phyloP scores from a whole-genome alignment of 2,113 vertebrate genomes.

The Tiliqua scincoides region DNA sequence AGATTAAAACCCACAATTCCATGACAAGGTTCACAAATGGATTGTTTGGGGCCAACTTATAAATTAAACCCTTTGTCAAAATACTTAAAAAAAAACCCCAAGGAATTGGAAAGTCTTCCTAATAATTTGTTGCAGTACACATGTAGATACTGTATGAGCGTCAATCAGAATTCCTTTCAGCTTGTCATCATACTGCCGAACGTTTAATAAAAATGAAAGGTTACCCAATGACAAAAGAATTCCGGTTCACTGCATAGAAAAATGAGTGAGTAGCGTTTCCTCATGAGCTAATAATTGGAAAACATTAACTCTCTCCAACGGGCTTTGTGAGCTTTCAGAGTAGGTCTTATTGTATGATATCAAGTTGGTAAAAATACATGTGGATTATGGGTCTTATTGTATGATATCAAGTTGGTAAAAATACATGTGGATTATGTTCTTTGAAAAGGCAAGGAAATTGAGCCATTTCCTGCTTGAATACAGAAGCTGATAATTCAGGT shows the following conservation, averaged over 20 bases:
- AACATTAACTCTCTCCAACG: constrained; percentile 71
- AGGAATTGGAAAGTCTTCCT: constrained; percentile 31
- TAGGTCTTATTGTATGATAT: constrained; percentile 51
- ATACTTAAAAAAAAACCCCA: constrained; percentile 13
- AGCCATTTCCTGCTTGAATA: constrained; percentile 64
- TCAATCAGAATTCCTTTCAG: constrained; percentile 62
- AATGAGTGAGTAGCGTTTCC: constrained; percentile 55
- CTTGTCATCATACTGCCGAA: constrained; percentile 57
- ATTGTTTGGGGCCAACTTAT: constrained; percentile 4
- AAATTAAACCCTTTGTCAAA: neutral
- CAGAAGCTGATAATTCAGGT: constrained; percentile 50
- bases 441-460: constrained; percentile 50
- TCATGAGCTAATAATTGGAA: constrained; percentile 69
- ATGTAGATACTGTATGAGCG: constrained; percentile 43
- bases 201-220: constrained; percentile 68
- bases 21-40: neutral
- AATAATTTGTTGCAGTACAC: constrained; percentile 47
- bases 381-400: constrained; percentile 45
- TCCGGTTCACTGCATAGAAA: constrained; percentile 60
- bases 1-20: neutral
- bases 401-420: constrained; percentile 60
- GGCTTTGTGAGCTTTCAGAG: constrained; percentile 68
- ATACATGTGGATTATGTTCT: constrained; percentile 55
- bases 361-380: constrained; percentile 59
- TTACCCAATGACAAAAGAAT: constrained; percentile 66